A percentile compares a stretch with the other conserved stretches of the same genome.
Evolutionary conservation across 1,140 invertebrate genomes (phyloP).

Genomic region (Rhopalosiphum padi): DNA sequence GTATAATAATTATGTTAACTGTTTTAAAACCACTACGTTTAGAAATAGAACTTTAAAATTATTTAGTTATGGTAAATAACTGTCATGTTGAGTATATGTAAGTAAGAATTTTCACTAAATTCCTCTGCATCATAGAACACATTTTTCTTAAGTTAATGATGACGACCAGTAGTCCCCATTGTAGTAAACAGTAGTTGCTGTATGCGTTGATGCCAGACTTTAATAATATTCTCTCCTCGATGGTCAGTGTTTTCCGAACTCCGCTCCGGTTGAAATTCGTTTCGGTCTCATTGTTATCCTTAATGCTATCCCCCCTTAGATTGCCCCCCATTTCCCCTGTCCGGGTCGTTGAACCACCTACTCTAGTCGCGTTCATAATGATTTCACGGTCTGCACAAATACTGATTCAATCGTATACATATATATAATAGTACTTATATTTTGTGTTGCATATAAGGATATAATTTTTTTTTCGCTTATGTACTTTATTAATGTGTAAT

Average conservation of each 20-base stretch:
- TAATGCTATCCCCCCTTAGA: conserved; percentile 25
- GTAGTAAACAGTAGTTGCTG: background rate
- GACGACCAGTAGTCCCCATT: background rate
- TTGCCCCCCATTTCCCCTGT: conserved; percentile 40
- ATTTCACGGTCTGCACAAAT: conserved; percentile 57
- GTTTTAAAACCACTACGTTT: background rate
- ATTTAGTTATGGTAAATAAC: background rate
- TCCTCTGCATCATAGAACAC: conserved; percentile 41
- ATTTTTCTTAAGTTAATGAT: conserved; percentile 52
- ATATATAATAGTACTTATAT: background rate
- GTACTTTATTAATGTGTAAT: conserved; percentile 39
- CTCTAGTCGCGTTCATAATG: conserved; percentile 44
- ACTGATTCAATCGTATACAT: conserved; percentile 1
- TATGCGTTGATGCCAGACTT: conserved; percentile 39
- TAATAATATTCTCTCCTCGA: conserved; percentile 42
- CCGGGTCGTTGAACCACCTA: conserved; percentile 54
- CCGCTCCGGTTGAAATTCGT: conserved; percentile 51
- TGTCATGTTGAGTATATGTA: background rate
- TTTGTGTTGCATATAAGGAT: background rate
- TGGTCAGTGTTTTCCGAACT: conserved; percentile 53
- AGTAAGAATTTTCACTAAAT: conserved; percentile 31
- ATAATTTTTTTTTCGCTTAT: background rate
- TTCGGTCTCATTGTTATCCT: conserved; percentile 56
- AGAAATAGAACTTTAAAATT: background rate
- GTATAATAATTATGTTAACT: background rate